Conservation (phyloP, 2,797 vertebrate species). For the Manis javanica region DNA sequence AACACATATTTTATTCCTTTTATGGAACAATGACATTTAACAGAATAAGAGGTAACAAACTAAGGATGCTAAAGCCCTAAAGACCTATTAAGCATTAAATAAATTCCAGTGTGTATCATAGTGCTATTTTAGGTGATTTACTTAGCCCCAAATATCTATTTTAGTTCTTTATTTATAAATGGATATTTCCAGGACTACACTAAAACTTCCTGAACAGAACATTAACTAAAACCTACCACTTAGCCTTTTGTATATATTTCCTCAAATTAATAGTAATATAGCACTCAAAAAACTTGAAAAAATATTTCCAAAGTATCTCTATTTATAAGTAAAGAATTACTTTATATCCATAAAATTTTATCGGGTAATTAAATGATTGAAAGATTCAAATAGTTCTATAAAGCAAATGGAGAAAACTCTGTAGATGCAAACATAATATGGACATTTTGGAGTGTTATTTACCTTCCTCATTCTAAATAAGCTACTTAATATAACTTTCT, state of each 20-base stretch:
- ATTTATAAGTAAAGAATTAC: background rate
- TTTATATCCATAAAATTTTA: background rate
- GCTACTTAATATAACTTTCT: background rate
- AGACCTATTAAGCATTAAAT: background rate
- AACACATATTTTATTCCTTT: background rate
- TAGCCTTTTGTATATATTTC: background rate
- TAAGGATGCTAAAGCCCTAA: background rate
- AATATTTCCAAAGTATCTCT: background rate
- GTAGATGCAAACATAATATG: background rate
- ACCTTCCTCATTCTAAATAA: background rate
- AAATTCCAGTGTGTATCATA: background rate
- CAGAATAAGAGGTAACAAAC: background rate
- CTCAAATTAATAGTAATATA: background rate
- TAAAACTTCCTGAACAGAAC: background rate
- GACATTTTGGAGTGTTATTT: background rate
- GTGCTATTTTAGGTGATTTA: background rate
- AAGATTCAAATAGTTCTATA: background rate
- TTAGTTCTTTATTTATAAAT: constrained; percentile 15
- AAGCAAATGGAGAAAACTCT: background rate
- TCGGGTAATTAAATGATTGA: background rate
- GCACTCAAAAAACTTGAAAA: background rate
- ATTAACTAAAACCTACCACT: background rate
- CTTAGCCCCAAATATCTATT: background rate
- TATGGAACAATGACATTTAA: background rate
- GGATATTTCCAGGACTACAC: background rate